Base-by-base conservation (phyloP, 2,888 invertebrate genomes). In the Busseola fusca region DNA sequence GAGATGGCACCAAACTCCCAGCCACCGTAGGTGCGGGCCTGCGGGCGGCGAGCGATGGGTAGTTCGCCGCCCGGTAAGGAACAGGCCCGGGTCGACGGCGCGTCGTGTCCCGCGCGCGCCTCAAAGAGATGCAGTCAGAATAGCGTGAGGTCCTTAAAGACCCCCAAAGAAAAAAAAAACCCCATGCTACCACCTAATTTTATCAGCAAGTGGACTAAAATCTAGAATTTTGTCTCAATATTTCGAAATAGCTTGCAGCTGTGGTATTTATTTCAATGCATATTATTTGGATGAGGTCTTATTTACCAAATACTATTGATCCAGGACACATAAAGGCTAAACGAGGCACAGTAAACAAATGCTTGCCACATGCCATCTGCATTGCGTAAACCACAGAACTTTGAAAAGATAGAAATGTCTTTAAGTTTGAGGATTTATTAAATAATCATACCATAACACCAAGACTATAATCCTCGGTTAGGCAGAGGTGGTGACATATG, bases 301-400 rank as follows among this genome's bases (percentile, higher is more conserved):
- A 48, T 48, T 75, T 56, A 27, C n/a, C 14, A 40, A 63, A 62
- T 71, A 59, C 21, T 75, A 78, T 63, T 73, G 66, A 66, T 50
- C 42, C 42, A 63, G 34, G 40, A 52, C 37, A 52, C 37, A 12
- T 27, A 77, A 40, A 40, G 52, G 25, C 64, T 74, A 30, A 37
- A 48, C 48, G 56, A 42, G 54, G 37, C 25, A 56, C 4, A 27
- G 16, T 18, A 75, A 74, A 63, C 54, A 66, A 45, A 45, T 50
- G 52, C 27, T 52, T 69, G 45, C 76, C 67, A 56, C 74, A 50
- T 67, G 50, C 14, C n/a, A 30, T 66, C 74, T 56, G 75, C 76
- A 74, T 45, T 80, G 75, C 59, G 64, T 70, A 59, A 59, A 45
- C 45, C 45, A 59, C 45, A 59, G 45, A 48, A 7, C 21, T 14